Evolutionary conservation across 1,140 invertebrate species (phyloP).

Genomic region (Tenebrio molitor): DNA sequence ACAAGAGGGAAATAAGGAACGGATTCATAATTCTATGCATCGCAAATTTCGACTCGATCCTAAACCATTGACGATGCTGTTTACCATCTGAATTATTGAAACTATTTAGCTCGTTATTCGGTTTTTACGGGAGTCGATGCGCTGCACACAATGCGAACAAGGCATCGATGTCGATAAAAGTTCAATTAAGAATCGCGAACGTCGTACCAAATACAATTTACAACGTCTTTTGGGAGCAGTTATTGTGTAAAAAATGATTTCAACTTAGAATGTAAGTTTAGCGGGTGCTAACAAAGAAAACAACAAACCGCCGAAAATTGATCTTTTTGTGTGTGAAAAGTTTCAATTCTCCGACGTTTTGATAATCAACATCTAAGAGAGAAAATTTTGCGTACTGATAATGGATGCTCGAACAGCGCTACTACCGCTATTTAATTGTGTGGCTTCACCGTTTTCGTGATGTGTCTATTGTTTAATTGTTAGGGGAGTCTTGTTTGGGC

Average conservation of each 20-base stretch:
- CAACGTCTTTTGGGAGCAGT: slow-evolving; percentile 10
- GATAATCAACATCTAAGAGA: slow-evolving; percentile 24
- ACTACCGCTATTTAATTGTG: slow-evolving; percentile 39
- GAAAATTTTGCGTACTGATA: slow-evolving; percentile 34
- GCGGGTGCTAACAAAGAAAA: background rate
- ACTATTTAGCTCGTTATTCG: too few species aligned
- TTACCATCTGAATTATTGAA: too few species aligned
- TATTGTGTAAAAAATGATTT: slow-evolving; percentile 6
- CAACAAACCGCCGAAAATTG: slow-evolving; percentile 14
- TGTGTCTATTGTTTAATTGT: slow-evolving; percentile 40
- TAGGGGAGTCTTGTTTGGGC: slow-evolving; percentile 23
- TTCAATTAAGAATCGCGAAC: slow-evolving; percentile 16
- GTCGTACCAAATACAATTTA: slow-evolving; percentile 25
- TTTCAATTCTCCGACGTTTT: slow-evolving; percentile 21
- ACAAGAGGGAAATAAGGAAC: background rate
- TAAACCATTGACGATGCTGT: too few species aligned
- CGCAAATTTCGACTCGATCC: background rate
- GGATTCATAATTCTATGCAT: slow-evolving; percentile 4
- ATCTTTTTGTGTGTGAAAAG: slow-evolving; percentile 15
- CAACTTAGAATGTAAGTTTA: too few species aligned
- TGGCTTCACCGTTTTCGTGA: slow-evolving; percentile 29
- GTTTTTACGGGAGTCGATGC: too few species aligned
- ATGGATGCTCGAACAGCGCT: slow-evolving; percentile 26
- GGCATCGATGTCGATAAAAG: too few species aligned
- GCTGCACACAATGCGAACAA: too few species aligned